These are phyloP conservation scores for Theocolax elegans DNA, from an alignment of 1,140 invertebrate genomes.

Conservation along the genomic window DNA sequence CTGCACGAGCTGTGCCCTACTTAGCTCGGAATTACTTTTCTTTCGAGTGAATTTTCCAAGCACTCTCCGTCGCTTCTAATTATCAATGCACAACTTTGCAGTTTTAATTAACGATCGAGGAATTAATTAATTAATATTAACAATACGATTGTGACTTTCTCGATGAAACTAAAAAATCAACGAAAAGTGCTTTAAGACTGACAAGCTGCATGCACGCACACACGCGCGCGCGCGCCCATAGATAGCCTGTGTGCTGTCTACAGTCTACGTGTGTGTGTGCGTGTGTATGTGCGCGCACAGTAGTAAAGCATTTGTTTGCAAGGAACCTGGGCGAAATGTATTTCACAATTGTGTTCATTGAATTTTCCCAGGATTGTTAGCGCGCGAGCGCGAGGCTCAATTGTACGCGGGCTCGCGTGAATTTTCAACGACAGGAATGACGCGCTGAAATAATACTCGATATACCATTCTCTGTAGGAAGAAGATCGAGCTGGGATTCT, in stretches of 20 bases:
- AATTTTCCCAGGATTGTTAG: conserved; percentile 38
- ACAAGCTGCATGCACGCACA: too few relatives aligned
- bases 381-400: conserved; percentile 14
- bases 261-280: neutral
- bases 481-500: conserved; percentile 53
- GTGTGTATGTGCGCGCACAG: neutral
- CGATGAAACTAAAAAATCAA: too few relatives aligned
- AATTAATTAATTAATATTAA: too few relatives aligned
- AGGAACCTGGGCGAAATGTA: neutral
- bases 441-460: conserved; percentile 60
- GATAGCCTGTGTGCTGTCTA: neutral
- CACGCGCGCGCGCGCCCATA: too few relatives aligned
- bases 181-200: too few relatives aligned
- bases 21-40: neutral
- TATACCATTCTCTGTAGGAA: conserved; percentile 38
- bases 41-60: neutral
- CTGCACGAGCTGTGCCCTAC: neutral
- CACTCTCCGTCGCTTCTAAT: too few relatives aligned
- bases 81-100: too few relatives aligned
- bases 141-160: too few relatives aligned
- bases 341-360: conserved; percentile 27
- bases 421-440: conserved; percentile 43
- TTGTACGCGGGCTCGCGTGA: conserved; percentile 36
- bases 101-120: too few relatives aligned
- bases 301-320: neutral